Base-by-base conservation (phyloP, 2,113 vertebrate species). In the Pedionomus torquatus region DNA sequence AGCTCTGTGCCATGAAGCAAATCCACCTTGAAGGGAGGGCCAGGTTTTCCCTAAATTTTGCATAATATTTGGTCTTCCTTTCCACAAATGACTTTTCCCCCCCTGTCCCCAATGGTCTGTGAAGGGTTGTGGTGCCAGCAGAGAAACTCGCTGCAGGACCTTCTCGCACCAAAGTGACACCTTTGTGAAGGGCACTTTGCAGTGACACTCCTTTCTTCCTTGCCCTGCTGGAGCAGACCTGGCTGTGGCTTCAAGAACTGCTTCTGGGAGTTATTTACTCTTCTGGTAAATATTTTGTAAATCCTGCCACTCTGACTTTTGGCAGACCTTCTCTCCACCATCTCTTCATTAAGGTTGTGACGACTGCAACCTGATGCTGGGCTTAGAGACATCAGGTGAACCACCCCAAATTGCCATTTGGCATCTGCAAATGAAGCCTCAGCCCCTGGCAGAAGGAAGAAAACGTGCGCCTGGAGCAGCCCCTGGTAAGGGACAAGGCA, bases 201-300 rank as follows among this genome's bases (percentile, higher is more conserved):
- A n/a, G 20, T 44, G 43, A 60, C 26, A 25, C 20, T 5, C 7
- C 19, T 70, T 78, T 31, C 52, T 87, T 18, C 43, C 28, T 74
- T 35, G 58, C 13, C 13, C 17, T 69, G 21, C 43, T 66, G 58
- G 31, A 82, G 76, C 52, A 77, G n/a, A 68, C 17, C 52, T 65
- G 66, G 19, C 54, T 57, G 43, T 37, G 46, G 41, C n/a, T 78
- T 23, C 1, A 3, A 21, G 65, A 16, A 3, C 41, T 26, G 72
- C 24, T 72, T 89, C 83, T 90, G 49, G 65, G 58, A 49, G 14
- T 51, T 68, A 52, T 74, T 93, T 79, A 77, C 12, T 94, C 60
- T 89, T 69, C 57, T 55, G 5, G 17, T 83, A 79, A 86, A 33
- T 68, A 20, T 41, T 95, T 83, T 58, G 52, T 80, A 87, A 95